Percentiles rank a stretch among this genome's conserved stretches.
phyloP scores from a whole-genome alignment of 2,888 invertebrate species.

The Petrophora chlorosata region DNA sequence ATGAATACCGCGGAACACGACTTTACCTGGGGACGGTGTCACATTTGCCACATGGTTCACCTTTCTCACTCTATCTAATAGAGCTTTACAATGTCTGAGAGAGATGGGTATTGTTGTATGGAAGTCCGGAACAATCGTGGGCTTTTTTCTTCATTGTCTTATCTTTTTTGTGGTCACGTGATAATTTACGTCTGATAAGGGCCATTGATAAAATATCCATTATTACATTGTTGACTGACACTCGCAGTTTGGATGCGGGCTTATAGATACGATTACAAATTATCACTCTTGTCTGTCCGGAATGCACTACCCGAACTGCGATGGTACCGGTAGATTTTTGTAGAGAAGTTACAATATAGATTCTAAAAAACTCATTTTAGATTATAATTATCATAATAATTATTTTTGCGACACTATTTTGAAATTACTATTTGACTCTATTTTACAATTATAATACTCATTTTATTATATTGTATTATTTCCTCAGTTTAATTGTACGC shows the following conservation, averaged over 20 bases:
- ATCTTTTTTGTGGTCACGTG: conserved; percentile 65
- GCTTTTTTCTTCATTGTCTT: conserved; percentile 57
- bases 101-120: conserved; percentile 54
- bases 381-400: too few species aligned
- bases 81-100: conserved; percentile 28
- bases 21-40: conserved; percentile 72
- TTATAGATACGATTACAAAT: conserved; percentile 27
- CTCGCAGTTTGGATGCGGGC: conserved; percentile 27
- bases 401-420: too few species aligned
- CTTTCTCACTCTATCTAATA: conserved; percentile 48
- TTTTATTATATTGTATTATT: too few species aligned
- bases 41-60: conserved; percentile 60
- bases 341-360: conserved; percentile 6
- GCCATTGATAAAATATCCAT: conserved; percentile 56
- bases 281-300: conserved; percentile 25
- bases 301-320: too few species aligned
- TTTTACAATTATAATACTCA: too few species aligned
- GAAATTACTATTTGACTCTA: too few species aligned
- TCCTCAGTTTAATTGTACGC: too few species aligned
- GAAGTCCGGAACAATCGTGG: conserved; percentile 67
- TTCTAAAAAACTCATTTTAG: too few species aligned
- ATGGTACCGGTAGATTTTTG: conserved; percentile 1
- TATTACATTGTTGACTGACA: conserved; percentile 46
- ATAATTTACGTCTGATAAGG: conserved; percentile 61
- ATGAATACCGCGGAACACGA: conserved; percentile 70